Evolutionary conservation across 2,797 vertebrate species (phyloP).

Genomic region (Chrysocyon brachyurus): DNA sequence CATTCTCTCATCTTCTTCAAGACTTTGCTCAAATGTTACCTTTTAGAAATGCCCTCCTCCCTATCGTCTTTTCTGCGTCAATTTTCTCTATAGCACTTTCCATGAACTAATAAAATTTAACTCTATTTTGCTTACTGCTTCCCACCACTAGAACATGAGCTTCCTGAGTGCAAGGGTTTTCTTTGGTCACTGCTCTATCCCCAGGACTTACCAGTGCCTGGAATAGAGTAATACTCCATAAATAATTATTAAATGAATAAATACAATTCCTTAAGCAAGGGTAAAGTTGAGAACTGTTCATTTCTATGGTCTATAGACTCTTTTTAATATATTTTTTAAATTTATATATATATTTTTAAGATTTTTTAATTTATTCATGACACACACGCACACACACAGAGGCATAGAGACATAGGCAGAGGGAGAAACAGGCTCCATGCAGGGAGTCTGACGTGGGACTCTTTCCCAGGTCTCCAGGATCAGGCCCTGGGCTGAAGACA

Average conservation of each 20-base stretch:
- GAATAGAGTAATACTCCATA: no score
- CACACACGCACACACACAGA: no score
- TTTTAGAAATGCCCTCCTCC: background rate
- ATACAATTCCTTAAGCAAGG: background rate
- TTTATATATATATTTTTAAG: no score
- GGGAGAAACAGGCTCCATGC: no score
- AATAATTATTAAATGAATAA: background rate
- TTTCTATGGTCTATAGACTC: background rate
- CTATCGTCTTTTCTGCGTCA: background rate
- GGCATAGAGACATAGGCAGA: no score
- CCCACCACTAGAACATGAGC: background rate
- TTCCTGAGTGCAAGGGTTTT: background rate
- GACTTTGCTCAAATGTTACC: background rate
- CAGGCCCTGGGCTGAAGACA: no score
- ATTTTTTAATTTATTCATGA: no score
- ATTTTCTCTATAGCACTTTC: background rate
- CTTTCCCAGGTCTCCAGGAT: no score
- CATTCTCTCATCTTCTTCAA: background rate
- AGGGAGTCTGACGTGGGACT: no score
- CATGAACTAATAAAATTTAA: background rate
- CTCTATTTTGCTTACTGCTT: background rate
- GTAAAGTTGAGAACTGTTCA: background rate
- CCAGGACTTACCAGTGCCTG: background rate
- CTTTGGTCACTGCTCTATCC: background rate
- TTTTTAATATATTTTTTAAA: background rate